Base-by-base conservation (phyloP, 2,888 invertebrate genomes). In the Thymelicus acteon region DNA sequence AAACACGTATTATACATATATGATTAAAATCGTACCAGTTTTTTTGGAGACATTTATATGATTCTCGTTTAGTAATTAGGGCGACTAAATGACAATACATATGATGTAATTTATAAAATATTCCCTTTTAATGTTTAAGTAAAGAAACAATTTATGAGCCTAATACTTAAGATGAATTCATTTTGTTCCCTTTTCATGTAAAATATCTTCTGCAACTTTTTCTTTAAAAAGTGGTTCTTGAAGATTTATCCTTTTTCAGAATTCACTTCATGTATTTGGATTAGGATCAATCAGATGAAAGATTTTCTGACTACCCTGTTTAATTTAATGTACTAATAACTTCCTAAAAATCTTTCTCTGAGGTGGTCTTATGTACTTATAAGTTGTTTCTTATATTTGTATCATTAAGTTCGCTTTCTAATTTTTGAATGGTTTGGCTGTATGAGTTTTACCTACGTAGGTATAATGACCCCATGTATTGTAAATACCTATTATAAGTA, bases 71-170 rank as follows among this genome's bases (percentile, higher is more conserved):
- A 91, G 92, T 92, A 81, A 82, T 89, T 92, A 93, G 93, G 93
- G 93, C 93, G 91, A 90, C 93, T 93, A 92, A 93, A 93, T 92
- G 93, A 93, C 91, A 91, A 91, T 88, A 84, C 92, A 93, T 93
- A 92, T 92, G 85, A 91, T 88, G 79, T 87, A 87, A 85, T 85
- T 82, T 85, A 80, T 12, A 81, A 89, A 88, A 83, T 91, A 92
- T 93, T 92, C 92, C 92, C 91, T 86, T 72, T 75, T 81, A 85
- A 83, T 75, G 78, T 78, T 75, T 87, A 90, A 89, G 88, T 79
- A 73, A 76, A 81, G 86, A 80, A 87, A 85, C 82, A 76, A 74
- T 80, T 78, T 74, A 75, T 76, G 58, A 48, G 40, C 48, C 24
- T 44, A 54, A 67, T 60, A 71, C 60, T 54, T 57, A 48, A 24